Evolutionary conservation across 1,140 invertebrate genomes (phyloP), one percentile per base, ranked within the genome.

Genomic region (Pseudoatta argentina): DNA sequence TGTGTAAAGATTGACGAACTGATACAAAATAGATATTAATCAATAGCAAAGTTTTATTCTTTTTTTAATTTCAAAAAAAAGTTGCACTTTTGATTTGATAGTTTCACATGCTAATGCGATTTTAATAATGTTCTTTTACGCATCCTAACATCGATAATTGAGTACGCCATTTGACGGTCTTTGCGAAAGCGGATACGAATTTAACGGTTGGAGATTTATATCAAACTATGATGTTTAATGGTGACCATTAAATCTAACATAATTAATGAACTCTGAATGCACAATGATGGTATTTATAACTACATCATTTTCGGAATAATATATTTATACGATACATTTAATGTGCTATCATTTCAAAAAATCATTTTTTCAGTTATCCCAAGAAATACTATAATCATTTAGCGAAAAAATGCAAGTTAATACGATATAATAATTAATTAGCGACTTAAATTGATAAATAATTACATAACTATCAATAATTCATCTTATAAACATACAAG

Each of bases 181-280:
- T 30, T 30, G 30, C 30, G 30, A 30, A 30, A 30, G 30, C 66
- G 30, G 64, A 81, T 59, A 72, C 51, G 16, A 27, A 72, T 59
- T 66, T 66, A 66, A 78, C 61, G n/a, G 12, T 21, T 53, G 30
- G 34, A 71, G 78, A 71, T 71, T 81, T 21, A 44, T 72, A 81
- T 81, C 78, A 21, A 14, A 3, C 8, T 24, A 44, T 24, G 44
- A 27, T n/a, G 30, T 55, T 69, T 55, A 57, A 72, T 53, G 66
- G 44, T 57, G 66, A 81, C 30, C 78, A 34, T 51, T 71, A 81
- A 71, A 81, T 71, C 48, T 57, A 81, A 72, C 44, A 21, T 39
- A n/a, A 64, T 57, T 79, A 81, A 71, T 71, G 30, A 55, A 3
- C 27, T 7, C 48, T 30, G 27, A 18, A 51, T 44, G 24, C 18